These are phyloP conservation scores for Drosophila melanosoma DNA, from an alignment of 2,888 invertebrate genomes.

Conservation along the genomic window DNA sequence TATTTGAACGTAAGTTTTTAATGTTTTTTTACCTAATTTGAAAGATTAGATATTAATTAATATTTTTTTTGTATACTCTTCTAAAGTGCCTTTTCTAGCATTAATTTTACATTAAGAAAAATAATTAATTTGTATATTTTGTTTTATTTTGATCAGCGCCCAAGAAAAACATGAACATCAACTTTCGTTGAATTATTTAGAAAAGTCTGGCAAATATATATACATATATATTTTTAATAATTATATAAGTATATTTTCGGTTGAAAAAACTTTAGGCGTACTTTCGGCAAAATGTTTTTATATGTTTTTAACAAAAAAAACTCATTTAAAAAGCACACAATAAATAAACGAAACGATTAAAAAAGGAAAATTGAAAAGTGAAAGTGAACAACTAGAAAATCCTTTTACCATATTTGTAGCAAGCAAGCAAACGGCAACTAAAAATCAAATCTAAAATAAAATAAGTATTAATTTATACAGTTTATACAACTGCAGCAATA, in stretches of 20 bases:
- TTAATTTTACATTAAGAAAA: conserved; percentile 44
- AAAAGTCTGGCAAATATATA: conserved; percentile 52
- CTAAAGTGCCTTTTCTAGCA: conserved; percentile 78
- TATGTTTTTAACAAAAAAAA: conserved; percentile 35
- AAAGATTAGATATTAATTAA: not conserved
- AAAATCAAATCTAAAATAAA: conserved; percentile 51
- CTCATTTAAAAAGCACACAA: conserved; percentile 69
- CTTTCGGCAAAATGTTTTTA: conserved; percentile 79
- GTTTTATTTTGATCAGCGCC: conserved; percentile 9
- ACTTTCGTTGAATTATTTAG: conserved; percentile 65
- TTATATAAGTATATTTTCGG: conserved; percentile 54
- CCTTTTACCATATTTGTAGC: conserved; percentile 41
- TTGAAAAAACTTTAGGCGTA: conserved; percentile 65
- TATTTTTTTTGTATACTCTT: conserved; percentile 29
- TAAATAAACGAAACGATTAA: conserved; percentile 45
- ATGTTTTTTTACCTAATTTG: conserved; percentile 11
- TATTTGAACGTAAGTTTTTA: not conserved
- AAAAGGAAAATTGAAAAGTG: conserved; percentile 28
- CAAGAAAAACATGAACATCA: conserved; percentile 32
- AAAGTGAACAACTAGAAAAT: conserved; percentile 44
- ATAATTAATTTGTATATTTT: conserved; percentile 12
- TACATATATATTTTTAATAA: conserved; percentile 53
- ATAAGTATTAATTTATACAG: conserved; percentile 55
- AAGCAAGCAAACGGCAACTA: conserved; percentile 37
- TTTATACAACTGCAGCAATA: conserved; percentile 54